Evolutionary conservation across 2,113 vertebrate genomes (phyloP).

Genomic region (Thamnaconus septentrionalis): DNA sequence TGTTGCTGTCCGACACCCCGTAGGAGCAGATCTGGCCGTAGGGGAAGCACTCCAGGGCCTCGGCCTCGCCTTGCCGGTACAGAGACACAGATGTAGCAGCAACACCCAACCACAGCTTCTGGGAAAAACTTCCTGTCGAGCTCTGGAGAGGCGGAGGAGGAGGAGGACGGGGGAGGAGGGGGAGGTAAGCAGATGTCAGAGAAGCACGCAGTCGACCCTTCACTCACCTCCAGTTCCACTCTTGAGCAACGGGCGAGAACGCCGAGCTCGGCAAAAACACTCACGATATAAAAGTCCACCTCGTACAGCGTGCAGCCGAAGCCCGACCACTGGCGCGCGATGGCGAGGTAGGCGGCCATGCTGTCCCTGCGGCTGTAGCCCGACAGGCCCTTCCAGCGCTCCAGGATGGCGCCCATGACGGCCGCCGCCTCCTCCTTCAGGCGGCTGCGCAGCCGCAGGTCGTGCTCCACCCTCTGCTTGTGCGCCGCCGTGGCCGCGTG

Average conservation of each 20-base stretch:
- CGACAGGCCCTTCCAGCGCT: slow-evolving; percentile 87
- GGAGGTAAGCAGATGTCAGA: slow-evolving; percentile 20
- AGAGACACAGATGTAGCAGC: slow-evolving; percentile 86
- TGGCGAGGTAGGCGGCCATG: slow-evolving; percentile 87
- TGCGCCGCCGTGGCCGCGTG: slow-evolving; percentile 69
- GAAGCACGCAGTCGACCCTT: slow-evolving; percentile 1
- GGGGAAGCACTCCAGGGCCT: slow-evolving; percentile 87
- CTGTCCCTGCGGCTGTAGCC: slow-evolving; percentile 86
- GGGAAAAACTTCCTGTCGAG: slow-evolving; percentile 78
- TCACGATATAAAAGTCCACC: slow-evolving; percentile 88
- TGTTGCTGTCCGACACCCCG: slow-evolving; percentile 84
- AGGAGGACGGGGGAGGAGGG: no score
- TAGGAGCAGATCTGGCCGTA: slow-evolving; percentile 90
- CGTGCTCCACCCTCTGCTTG: slow-evolving; percentile 83
- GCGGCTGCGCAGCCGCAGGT: slow-evolving; percentile 76
- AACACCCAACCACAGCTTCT: slow-evolving; percentile 87
- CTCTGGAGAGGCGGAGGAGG: slow-evolving; percentile 69
- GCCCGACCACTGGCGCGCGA: slow-evolving; percentile 89
- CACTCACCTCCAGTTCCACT: neutral
- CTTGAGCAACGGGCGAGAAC: neutral
- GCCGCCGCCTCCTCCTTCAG: slow-evolving; percentile 81
- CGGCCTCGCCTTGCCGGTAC: slow-evolving; percentile 86
- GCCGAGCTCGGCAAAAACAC: slow-evolving; percentile 38
- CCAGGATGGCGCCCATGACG: slow-evolving; percentile 83
- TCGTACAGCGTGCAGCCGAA: slow-evolving; percentile 94